phyloP scores from a whole-genome alignment of 2,113 vertebrate genomes.

The Chaetops frenatus region DNA sequence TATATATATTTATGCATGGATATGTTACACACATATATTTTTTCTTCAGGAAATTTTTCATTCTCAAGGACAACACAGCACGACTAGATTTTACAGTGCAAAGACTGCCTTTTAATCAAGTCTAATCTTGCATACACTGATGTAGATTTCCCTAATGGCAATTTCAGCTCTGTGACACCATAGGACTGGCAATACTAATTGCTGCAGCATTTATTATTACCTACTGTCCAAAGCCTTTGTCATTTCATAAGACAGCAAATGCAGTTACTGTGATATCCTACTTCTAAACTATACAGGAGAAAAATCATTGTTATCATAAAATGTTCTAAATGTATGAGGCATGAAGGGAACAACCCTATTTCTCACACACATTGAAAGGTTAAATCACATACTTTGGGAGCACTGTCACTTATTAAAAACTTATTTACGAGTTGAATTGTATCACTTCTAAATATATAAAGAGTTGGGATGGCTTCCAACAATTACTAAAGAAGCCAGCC shows the following conservation, averaged over 20 bases:
- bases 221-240: not conserved
- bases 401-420: conserved; percentile 26
- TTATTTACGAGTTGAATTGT: conserved; percentile 37
- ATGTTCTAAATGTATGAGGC: not conserved
- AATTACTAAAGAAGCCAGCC: not conserved
- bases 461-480: conserved; percentile 35
- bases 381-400: not conserved
- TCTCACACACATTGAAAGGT: not conserved
- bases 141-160: not conserved
- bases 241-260: not conserved
- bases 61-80: not conserved
- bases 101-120: not conserved
- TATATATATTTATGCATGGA: not conserved
- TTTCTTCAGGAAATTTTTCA: not conserved
- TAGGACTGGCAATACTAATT: not conserved
- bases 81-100: not conserved
- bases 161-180: not conserved
- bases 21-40: accelerated
- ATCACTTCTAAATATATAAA: conserved; percentile 46
- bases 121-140: not conserved
- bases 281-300: not conserved
- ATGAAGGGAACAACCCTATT: not conserved
- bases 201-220: not conserved
- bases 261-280: not conserved
- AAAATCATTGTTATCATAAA: not conserved